Base-by-base conservation (phyloP, 1,140 invertebrate species). In the Lordiphosa mommai region DNA sequence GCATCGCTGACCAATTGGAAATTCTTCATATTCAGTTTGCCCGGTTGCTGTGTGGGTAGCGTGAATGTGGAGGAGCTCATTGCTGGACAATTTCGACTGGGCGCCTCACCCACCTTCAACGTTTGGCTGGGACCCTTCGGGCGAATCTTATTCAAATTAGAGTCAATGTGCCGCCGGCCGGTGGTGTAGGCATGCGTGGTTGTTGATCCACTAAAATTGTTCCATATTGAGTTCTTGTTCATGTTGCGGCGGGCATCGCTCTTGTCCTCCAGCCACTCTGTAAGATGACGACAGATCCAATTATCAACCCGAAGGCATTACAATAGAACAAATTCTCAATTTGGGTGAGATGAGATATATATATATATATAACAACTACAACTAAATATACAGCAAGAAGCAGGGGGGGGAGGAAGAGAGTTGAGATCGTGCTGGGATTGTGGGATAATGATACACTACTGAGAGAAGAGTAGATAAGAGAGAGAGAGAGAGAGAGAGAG, bases 11-110 rank as follows among this genome's bases (percentile, higher is more conserved):
- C 95, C 82, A 96, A 92, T 14, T 95, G 93, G 89, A 94, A 97
- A 87, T 96, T 96, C 88, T 96, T 96, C 90, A 97, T 91, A 87
- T 97, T 96, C 70, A 97, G 91, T 91, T 96, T 97, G 43, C 96
- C 96, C 4, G 95, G 95, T 92, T 96, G 95, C 91, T 94, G 88
- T 43, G 74, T 80, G 76, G 74, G 74, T 52, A 80, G 61, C 27
- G 74, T 79, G 37, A 77, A 85, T 13, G 79, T 80, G 16, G 86
- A 88, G 53, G 71, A 80, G 65, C 74, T 85, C 77, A 76, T 72
- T 5, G 68, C 61, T 33, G 63, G 63, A 66, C 72, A 84, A 32
- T 84, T 80, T 33, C 60, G 76, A 51, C 71, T 76, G 71, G 76
- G 66, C 66, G 77, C 66, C 41, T 82, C 76, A 74, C 63, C 52